phyloP scores from a whole-genome alignment of 2,888 invertebrate genomes.

The Eristalis arbustorum region DNA sequence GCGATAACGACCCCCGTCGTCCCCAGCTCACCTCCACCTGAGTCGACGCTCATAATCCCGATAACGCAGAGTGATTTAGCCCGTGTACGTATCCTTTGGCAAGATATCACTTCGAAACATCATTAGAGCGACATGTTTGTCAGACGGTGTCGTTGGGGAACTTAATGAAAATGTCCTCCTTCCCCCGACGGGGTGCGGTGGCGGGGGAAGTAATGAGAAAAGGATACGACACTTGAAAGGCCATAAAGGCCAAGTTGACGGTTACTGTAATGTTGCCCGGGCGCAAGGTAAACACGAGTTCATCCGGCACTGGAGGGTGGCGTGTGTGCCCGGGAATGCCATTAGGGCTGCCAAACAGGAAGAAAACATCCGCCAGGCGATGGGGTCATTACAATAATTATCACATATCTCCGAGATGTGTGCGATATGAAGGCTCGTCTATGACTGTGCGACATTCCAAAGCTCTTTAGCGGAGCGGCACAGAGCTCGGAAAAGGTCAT shows the following conservation, averaged over 20 bases:
- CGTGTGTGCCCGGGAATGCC: background rate
- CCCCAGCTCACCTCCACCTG: background rate
- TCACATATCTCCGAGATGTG: background rate
- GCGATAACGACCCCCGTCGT: background rate
- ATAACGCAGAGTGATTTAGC: background rate
- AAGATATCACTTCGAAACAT: conserved; percentile 4
- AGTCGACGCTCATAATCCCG: background rate
- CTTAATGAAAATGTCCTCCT: background rate
- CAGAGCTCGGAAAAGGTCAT: no score
- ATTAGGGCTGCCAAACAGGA: background rate
- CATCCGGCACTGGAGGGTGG: background rate
- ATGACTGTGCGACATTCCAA: background rate
- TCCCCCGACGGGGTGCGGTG: background rate
- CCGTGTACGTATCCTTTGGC: background rate
- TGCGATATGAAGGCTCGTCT: background rate
- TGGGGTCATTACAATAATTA: background rate
- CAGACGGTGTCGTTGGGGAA: background rate
- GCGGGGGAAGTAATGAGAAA: background rate
- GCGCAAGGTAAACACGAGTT: background rate
- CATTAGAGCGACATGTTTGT: background rate
- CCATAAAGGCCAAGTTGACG: background rate
- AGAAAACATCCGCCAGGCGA: background rate
- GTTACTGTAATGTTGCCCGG: background rate
- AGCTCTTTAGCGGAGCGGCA: background rate
- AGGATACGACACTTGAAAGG: background rate